Evolutionary conservation across 2,113 vertebrate species (phyloP).

Genomic region (Petromus typicus): DNA sequence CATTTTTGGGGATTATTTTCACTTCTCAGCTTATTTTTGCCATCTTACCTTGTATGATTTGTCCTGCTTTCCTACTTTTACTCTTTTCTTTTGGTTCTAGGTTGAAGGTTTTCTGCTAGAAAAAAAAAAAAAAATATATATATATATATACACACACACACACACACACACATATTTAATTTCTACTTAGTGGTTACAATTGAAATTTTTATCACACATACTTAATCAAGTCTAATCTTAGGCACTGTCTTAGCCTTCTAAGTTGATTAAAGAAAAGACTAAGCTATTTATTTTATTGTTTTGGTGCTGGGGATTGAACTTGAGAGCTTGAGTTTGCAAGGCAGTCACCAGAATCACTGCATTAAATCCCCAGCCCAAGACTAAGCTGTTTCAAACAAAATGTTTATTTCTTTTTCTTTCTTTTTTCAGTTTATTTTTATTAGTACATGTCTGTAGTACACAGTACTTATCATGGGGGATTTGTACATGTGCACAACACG

Average conservation of each 20-base stretch:
- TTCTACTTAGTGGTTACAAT: background rate
- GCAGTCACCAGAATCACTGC: too few relatives aligned
- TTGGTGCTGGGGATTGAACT: too few relatives aligned
- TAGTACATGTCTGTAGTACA: background rate
- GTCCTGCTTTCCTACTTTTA: background rate
- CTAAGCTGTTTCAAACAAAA: conserved; percentile 12
- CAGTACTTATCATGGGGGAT: background rate
- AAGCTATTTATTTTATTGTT: background rate
- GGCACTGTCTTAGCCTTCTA: background rate
- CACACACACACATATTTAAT: too few relatives aligned
- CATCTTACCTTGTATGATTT: background rate
- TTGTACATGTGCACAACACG: background rate
- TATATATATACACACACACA: too few relatives aligned
- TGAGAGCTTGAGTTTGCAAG: too few relatives aligned
- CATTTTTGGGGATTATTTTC: background rate
- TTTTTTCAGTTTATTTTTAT: background rate
- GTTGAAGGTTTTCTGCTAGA: background rate
- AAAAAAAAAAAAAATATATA: background rate
- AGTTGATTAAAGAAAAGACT: conserved; percentile 5
- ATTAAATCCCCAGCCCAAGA: background rate
- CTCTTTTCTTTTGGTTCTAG: background rate
- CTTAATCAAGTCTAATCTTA: conserved; percentile 29
- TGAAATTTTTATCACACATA: background rate
- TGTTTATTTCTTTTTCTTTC: background rate
- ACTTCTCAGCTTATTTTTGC: background rate